These are phyloP conservation scores for Mellivora capensis DNA, from an alignment of 2,113 vertebrate genomes.

Conservation along the genomic window DNA sequence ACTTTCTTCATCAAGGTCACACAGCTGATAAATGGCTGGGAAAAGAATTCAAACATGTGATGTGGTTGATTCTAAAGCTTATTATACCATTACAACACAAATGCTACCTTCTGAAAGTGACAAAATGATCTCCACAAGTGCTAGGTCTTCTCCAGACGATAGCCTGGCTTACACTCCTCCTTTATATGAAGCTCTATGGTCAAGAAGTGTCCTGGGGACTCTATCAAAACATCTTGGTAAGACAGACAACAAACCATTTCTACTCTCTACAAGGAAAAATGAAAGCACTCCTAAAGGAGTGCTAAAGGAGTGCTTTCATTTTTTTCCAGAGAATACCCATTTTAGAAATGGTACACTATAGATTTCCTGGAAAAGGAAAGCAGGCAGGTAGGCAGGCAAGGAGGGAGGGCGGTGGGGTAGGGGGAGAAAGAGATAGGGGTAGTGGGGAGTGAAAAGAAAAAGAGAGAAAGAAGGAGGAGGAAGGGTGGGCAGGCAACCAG, in stretches of 20 bases:
- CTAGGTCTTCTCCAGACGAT: not conserved
- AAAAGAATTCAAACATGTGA: not conserved
- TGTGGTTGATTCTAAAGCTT: conserved; percentile 23
- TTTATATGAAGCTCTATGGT: not conserved
- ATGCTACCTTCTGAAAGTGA: not conserved
- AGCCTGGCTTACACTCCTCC: not conserved
- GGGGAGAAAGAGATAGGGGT: not conserved
- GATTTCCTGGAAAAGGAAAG: conserved; percentile 70
- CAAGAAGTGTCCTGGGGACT: not conserved
- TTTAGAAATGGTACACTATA: conserved; percentile 78
- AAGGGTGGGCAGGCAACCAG: conserved; percentile 37
- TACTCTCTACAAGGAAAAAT: conserved; percentile 76
- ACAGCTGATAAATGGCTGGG: not conserved
- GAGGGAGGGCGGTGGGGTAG: not conserved
- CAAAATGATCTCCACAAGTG: conserved; percentile 2
- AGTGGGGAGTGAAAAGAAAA: too few species aligned
- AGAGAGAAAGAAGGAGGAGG: not conserved
- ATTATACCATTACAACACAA: conserved; percentile 4
- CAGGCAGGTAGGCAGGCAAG: not conserved
- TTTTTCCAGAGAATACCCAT: conserved; percentile 81
- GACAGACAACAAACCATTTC: conserved; percentile 60
- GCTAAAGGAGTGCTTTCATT: conserved; percentile 74
- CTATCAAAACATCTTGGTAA: conserved; percentile 9
- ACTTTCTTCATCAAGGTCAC: conserved; percentile 21
- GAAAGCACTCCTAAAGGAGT: conserved; percentile 76